Evolutionary conservation across 2,113 vertebrate genomes (phyloP).

Genomic region (Percopsis transmontana): DNA sequence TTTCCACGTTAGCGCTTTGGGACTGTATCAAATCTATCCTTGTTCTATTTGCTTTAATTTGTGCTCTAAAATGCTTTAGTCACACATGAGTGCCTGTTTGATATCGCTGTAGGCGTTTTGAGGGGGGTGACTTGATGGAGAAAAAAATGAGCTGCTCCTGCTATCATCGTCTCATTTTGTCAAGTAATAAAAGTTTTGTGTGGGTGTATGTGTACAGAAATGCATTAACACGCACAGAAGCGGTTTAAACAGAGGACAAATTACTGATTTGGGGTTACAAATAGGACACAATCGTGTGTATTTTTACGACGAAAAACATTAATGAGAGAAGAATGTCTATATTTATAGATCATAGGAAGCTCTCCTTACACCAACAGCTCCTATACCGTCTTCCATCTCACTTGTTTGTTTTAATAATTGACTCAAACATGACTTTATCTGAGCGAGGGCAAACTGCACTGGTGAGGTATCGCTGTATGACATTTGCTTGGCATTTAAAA

Average conservation of each 20-base stretch:
- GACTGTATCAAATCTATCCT: too few species aligned
- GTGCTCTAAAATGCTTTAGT: too few species aligned
- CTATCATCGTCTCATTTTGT: too few species aligned
- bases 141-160: too few species aligned
- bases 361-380: slow-evolving; percentile 12
- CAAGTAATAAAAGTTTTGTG: too few species aligned
- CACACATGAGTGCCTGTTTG: too few species aligned
- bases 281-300: neutral
- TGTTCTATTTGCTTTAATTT: too few species aligned
- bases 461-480: slow-evolving; percentile 34
- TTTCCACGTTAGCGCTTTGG: too few species aligned
- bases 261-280: neutral
- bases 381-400: slow-evolving; percentile 29
- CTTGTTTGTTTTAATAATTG: slow-evolving; percentile 56
- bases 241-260: neutral
- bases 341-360: slow-evolving; percentile 43
- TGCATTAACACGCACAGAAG: too few species aligned
- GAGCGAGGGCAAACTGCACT: neutral
- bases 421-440: slow-evolving; percentile 25
- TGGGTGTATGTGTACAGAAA: too few species aligned
- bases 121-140: too few species aligned
- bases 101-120: too few species aligned
- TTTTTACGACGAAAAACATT: slow-evolving; percentile 10
- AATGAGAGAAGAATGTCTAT: slow-evolving; percentile 46
- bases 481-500: slow-evolving; percentile 55